Evolutionary conservation across 1,140 invertebrate species (phyloP).

Genomic region (Paramacrobiotus metropolitanus): DNA sequence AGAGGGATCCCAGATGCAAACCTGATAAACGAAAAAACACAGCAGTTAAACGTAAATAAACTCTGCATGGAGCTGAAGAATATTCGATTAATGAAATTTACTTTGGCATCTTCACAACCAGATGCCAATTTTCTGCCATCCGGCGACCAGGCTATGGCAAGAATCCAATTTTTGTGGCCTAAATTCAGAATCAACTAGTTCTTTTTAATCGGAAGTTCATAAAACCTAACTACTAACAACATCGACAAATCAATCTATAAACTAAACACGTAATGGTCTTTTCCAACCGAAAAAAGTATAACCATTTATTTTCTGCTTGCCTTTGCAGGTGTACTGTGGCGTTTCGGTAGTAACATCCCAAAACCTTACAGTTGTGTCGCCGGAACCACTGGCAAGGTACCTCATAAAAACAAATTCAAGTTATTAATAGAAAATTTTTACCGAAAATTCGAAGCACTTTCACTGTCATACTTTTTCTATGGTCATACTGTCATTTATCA

Average conservation of each 20-base stretch:
- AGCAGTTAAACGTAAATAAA: not conserved
- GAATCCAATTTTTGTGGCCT: conserved; percentile 82
- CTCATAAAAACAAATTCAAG: too few relatives aligned
- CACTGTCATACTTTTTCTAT: too few relatives aligned
- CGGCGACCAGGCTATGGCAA: conserved; percentile 85
- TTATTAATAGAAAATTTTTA: too few relatives aligned
- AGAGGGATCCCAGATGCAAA: conserved; percentile 70
- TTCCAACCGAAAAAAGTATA: too few relatives aligned
- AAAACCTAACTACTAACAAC: conserved; percentile 8
- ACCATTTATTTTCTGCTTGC: conserved; percentile 19
- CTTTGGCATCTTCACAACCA: conserved; percentile 72
- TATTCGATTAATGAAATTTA: too few relatives aligned
- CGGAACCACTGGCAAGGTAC: conserved; percentile 78
- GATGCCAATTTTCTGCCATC: conserved; percentile 74
- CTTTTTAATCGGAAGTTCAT: too few relatives aligned
- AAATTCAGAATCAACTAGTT: conserved; percentile 13
- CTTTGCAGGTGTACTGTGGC: conserved; percentile 62
- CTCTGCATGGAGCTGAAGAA: too few relatives aligned
- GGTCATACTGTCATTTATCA: too few relatives aligned
- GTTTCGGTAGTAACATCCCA: conserved; percentile 93
- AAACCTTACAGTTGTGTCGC: conserved; percentile 84
- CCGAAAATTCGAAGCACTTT: too few relatives aligned
- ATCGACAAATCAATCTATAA: not conserved
- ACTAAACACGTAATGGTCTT: too few relatives aligned
- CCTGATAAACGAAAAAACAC: too few relatives aligned